Percentiles rank a stretch among this genome's conserved stretches.
Conservation (phyloP, 1,140 invertebrate species). For the Mylabris phalerata region DNA sequence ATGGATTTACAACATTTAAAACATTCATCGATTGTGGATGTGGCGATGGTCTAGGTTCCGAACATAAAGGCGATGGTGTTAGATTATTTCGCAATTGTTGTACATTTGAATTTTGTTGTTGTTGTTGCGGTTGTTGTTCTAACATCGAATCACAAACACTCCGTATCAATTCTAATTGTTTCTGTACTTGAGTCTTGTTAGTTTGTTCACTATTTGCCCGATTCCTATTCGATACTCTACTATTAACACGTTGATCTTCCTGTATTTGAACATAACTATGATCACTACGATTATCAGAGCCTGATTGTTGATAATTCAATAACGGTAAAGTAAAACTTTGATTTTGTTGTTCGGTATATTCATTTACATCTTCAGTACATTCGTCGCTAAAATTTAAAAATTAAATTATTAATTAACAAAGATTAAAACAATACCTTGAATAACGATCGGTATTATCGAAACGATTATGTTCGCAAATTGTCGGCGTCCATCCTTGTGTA, state of each 20-base stretch:
- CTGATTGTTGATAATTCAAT: slow-evolving; percentile 21
- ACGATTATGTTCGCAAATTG: slow-evolving; percentile 3
- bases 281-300: slow-evolving; percentile 1
- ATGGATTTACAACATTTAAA: slow-evolving; percentile 27
- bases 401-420: neutral
- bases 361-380: slow-evolving; percentile 29
- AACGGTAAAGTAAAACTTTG: slow-evolving; percentile 17
- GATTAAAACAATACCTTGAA: slow-evolving; percentile 26
- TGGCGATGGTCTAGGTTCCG: slow-evolving; percentile 30
- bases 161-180: slow-evolving; percentile 39
- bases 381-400: slow-evolving; percentile 30
- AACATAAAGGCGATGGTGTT: slow-evolving; percentile 35
- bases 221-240: neutral
- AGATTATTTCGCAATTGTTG: slow-evolving; percentile 37
- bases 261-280: neutral
- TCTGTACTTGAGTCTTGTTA: slow-evolving; percentile 28
- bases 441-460: slow-evolving; percentile 26
- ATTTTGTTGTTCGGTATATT: slow-evolving; percentile 34
- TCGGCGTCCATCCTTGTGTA: slow-evolving; percentile 9
- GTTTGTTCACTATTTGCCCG: slow-evolving; percentile 16
- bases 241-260: neutral
- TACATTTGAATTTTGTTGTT: slow-evolving; percentile 19
- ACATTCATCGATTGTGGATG: slow-evolving; percentile 26
- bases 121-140: slow-evolving; percentile 24
- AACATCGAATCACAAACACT: slow-evolving; percentile 40